Conservation (phyloP, 1,140 invertebrate genomes). For the Galleria mellonella region DNA sequence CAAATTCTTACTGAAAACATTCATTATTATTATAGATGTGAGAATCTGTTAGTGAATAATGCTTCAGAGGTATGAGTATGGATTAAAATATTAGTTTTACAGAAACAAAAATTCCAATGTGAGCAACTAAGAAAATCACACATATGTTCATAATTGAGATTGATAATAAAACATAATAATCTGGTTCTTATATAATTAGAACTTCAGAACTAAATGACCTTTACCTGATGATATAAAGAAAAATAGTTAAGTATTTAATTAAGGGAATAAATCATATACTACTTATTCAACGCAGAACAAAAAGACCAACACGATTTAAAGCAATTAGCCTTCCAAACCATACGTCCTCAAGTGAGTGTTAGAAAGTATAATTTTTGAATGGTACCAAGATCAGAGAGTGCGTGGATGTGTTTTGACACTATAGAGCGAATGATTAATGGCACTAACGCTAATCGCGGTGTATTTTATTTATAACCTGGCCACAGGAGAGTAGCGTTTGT, state of each 20-base stretch:
- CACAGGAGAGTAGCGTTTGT: constrained; percentile 32
- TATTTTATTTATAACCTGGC: constrained; percentile 46
- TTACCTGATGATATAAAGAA: too few species aligned
- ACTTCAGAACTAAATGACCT: too few species aligned
- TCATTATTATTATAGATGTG: constrained; percentile 35
- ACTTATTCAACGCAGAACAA: background rate
- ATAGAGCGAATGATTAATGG: constrained; percentile 55
- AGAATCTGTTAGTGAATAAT: too few species aligned
- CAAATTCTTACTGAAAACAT: constrained; percentile 38
- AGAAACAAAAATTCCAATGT: too few species aligned
- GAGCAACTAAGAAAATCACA: too few species aligned
- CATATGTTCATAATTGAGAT: too few species aligned
- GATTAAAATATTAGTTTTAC: too few species aligned
- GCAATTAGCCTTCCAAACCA: constrained; percentile 28
- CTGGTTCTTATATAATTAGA: too few species aligned
- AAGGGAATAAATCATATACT: background rate
- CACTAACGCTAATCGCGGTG: constrained; percentile 37
- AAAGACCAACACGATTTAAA: constrained; percentile 24
- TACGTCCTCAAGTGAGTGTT: constrained; percentile 15
- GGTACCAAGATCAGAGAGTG: constrained; percentile 40
- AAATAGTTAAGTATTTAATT: too few species aligned
- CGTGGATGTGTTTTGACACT: constrained; percentile 51
- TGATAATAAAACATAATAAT: too few species aligned
- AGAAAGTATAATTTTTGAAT: constrained; percentile 34
- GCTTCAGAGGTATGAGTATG: too few species aligned